Conservation (phyloP, 35 echinoderm and acorn worm species). For the Apostichopus parvimensis region DNA sequence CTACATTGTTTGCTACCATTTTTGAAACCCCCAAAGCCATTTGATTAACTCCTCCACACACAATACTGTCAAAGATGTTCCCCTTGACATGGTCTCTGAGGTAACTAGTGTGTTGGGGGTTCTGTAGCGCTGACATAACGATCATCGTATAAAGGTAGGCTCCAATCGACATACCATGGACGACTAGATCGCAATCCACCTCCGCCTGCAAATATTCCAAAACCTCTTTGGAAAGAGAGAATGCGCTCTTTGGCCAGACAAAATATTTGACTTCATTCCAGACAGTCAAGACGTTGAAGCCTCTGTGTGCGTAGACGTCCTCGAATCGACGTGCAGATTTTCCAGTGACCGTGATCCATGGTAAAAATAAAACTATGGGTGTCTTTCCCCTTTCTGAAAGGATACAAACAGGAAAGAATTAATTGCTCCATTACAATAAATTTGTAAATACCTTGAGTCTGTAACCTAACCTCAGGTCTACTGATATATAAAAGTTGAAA, state of each 20-base stretch:
- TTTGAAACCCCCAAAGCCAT: conserved; percentile 51
- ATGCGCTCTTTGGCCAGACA: conserved; percentile 59
- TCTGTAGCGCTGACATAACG: background rate
- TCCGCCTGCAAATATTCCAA: conserved; percentile 21
- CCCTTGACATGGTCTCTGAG: conserved; percentile 50
- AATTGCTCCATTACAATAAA: too few species aligned
- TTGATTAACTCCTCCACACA: conserved; percentile 58
- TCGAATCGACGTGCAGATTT: conserved; percentile 48
- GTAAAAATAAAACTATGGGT: conserved; percentile 35
- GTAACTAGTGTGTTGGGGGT: background rate
- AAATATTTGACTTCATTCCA: conserved; percentile 38
- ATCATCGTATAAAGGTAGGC: conserved; percentile 65
- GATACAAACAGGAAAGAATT: background rate
- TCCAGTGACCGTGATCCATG: conserved; percentile 12
- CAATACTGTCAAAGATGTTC: conserved; percentile 73
- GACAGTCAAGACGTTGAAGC: conserved; percentile 78
- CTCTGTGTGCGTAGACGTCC: conserved; percentile 58
- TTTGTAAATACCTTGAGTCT: too few species aligned
- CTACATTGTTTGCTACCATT: conserved; percentile 3
- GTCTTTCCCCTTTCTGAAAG: conserved; percentile 33
- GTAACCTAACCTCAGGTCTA: too few species aligned
- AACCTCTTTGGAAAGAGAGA: conserved; percentile 52
- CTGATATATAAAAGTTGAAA: too few species aligned
- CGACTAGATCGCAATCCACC: conserved; percentile 40
- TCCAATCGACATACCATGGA: conserved; percentile 75